phyloP scores from a whole-genome alignment of 2,888 invertebrate genomes.

The Alitta virens region DNA sequence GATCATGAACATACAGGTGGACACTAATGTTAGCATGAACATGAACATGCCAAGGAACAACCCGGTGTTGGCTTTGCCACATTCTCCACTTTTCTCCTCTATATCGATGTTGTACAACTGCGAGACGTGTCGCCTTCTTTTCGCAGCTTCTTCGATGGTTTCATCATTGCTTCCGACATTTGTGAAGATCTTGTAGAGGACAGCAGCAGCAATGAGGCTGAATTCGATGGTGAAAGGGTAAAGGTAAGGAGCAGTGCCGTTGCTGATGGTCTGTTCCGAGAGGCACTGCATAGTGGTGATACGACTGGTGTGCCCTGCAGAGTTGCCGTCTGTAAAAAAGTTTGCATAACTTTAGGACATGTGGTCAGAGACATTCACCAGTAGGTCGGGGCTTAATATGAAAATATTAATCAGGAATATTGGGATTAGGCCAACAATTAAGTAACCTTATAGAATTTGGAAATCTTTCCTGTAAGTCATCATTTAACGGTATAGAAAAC shows the following conservation, averaged over 20 bases:
- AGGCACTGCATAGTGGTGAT: not conserved
- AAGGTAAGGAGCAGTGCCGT: conserved; percentile 17
- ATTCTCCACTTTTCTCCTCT: conserved; percentile 34
- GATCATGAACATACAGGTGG: conserved; percentile 49
- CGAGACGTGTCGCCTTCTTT: not conserved
- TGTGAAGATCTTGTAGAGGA: conserved; percentile 9
- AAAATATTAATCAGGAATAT: too few species aligned
- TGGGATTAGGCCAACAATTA: too few species aligned
- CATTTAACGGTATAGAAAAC: too few species aligned
- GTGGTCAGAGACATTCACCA: too few species aligned
- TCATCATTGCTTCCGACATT: not conserved
- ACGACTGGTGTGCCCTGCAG: too few species aligned
- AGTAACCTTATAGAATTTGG: too few species aligned
- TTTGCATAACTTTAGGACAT: too few species aligned
- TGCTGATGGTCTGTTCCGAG: not conserved
- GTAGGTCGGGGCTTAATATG: too few species aligned
- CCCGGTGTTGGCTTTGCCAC: conserved; percentile 57
- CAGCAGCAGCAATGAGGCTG: conserved; percentile 15
- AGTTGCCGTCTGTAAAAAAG: too few species aligned
- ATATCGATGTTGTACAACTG: not conserved
- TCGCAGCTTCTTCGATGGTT: not conserved
- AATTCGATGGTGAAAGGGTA: conserved; percentile 22
- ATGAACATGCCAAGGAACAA: conserved; percentile 56
- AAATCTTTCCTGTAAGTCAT: too few species aligned
- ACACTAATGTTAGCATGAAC: conserved; percentile 48